A percentile compares a stretch with the other conserved stretches of the same genome.
Conservation (phyloP, 1,140 invertebrate species). For the Steinernema feltiae region DNA sequence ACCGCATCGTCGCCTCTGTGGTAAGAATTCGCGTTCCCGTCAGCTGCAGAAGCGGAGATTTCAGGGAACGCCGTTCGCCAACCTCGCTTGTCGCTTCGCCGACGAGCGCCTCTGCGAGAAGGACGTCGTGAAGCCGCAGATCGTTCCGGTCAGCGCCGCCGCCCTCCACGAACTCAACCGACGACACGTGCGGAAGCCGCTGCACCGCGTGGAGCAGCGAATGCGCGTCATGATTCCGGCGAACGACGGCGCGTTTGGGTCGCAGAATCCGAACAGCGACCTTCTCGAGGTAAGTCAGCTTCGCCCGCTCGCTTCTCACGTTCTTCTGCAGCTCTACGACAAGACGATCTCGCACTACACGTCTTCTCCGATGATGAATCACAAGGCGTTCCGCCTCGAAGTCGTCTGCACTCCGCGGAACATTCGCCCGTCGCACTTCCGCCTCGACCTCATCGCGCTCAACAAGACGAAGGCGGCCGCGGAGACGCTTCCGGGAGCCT, state of each 20-base stretch:
- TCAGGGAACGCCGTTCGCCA: not conserved
- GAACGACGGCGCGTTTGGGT: not conserved
- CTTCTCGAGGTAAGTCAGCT: not conserved
- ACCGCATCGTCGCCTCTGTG: not conserved
- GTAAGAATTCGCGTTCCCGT: not conserved
- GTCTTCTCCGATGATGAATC: not conserved
- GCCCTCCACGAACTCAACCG: not conserved
- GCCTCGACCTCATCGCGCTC: not conserved
- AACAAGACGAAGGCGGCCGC: not conserved
- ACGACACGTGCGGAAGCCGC: not conserved
- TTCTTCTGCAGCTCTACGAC: not conserved
- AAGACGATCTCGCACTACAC: not conserved
- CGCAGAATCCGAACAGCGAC: not conserved
- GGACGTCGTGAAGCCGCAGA: not conserved
- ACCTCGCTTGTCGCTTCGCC: not conserved
- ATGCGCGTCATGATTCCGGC: not conserved
- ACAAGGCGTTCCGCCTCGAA: constrained; percentile 3
- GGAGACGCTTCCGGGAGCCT: not conserved
- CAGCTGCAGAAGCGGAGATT: not conserved
- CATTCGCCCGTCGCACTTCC: not conserved
- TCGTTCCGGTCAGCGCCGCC: not conserved
- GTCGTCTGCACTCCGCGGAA: not conserved
- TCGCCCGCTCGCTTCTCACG: not conserved
- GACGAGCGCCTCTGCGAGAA: not conserved
- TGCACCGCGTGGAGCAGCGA: not conserved